A percentile compares a stretch with the other conserved stretches of the same genome.
Conservation (phyloP, 2,888 invertebrate genomes). For the Cryptus armator region DNA sequence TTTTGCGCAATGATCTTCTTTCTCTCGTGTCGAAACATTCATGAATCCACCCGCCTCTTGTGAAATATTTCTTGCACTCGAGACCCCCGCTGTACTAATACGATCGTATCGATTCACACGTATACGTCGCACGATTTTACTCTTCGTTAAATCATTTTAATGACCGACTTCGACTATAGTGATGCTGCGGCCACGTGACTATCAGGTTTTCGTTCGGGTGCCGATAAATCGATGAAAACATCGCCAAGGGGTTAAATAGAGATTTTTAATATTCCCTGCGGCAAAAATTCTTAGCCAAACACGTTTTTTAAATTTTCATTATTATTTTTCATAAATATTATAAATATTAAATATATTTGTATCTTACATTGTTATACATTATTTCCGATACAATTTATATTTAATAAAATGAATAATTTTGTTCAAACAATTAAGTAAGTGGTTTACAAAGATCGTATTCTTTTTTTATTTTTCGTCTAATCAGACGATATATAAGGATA, state of each 20-base stretch:
- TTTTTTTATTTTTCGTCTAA: no score
- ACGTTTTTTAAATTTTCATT: no score
- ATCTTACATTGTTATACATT: neutral
- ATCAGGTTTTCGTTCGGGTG: neutral
- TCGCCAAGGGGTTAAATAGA: neutral
- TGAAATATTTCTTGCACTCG: slow-evolving; percentile 26
- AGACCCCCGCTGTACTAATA: neutral
- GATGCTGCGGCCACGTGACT: neutral
- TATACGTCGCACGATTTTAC: slow-evolving; percentile 35
- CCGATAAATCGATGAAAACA: neutral
- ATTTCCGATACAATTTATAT: neutral
- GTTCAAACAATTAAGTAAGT: no score
- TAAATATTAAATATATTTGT: no score
- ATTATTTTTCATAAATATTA: no score
- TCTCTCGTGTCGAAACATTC: neutral
- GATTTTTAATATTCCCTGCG: neutral
- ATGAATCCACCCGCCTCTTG: slow-evolving; percentile 10
- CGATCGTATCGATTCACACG: neutral
- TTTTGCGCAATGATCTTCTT: slow-evolving; percentile 40
- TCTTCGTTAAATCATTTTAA: slow-evolving; percentile 56
- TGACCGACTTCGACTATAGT: neutral
- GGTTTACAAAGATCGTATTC: no score
- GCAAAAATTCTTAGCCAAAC: no score
- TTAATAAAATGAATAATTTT: neutral
- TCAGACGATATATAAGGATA: no score